These are phyloP conservation scores for Coracias cyanogaster DNA, from an alignment of 2,797 vertebrate species.

Conservation along the genomic window DNA sequence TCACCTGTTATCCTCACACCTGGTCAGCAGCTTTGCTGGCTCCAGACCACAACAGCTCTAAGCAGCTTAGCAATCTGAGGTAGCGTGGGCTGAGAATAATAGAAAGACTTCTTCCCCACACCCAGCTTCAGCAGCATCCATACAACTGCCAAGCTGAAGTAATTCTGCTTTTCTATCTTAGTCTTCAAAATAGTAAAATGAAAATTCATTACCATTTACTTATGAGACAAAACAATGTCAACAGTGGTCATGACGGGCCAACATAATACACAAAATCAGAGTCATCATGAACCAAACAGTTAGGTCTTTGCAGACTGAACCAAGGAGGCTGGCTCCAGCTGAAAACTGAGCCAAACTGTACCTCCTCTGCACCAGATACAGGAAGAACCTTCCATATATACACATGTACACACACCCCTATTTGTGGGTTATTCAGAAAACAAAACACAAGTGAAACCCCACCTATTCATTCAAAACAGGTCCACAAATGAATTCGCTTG, in stretches of 20 bases:
- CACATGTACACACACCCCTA: rapidly evolving
- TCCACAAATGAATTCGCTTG: neutral
- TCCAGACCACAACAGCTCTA: neutral
- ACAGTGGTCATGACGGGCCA: neutral
- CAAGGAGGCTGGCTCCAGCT: neutral
- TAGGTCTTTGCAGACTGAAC: neutral
- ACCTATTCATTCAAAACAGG: neutral
- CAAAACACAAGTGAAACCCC: neutral
- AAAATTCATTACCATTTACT: neutral
- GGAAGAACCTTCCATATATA: neutral
- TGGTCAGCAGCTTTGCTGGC: neutral
- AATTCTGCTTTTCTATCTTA: neutral
- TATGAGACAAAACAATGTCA: neutral
- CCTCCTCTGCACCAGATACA: neutral
- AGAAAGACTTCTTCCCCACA: neutral
- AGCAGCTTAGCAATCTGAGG: neutral
- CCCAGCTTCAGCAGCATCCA: neutral
- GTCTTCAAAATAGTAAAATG: neutral
- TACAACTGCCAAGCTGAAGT: neutral
- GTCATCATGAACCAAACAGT: neutral
- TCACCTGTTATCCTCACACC: neutral
- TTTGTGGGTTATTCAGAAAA: neutral
- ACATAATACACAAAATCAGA: neutral
- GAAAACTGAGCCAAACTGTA: neutral
- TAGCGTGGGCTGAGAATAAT: rapidly evolving